Conservation (phyloP, 2,797 vertebrate genomes). For the Sphenopsis melanotis region DNA sequence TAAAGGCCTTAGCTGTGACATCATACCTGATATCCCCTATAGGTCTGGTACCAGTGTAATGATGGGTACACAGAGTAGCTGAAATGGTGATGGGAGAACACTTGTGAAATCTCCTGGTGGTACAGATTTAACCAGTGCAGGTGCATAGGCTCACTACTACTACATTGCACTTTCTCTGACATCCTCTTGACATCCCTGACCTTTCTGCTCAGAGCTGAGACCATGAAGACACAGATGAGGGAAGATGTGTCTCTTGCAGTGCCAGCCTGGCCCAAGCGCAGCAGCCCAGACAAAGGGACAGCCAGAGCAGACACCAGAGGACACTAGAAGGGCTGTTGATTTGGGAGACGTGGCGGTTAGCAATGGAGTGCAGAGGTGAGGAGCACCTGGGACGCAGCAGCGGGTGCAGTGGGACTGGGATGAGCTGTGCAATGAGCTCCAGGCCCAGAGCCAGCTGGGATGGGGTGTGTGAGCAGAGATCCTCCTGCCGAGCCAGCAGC, state of each 20-base stretch:
- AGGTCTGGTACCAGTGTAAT: rapidly evolving
- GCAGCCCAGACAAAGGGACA: background rate
- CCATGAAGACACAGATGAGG: background rate
- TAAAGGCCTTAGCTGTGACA: background rate
- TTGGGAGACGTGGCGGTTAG: background rate
- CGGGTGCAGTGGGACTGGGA: rapidly evolving
- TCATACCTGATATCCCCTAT: background rate
- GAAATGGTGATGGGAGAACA: background rate
- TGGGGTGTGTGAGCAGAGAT: background rate
- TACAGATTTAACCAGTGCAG: background rate
- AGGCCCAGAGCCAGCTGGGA: background rate
- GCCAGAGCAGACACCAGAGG: background rate
- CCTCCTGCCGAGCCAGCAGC: background rate
- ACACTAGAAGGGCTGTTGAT: background rate
- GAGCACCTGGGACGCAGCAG: background rate
- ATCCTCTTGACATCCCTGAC: background rate
- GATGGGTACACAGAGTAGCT: background rate
- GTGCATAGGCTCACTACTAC: background rate
- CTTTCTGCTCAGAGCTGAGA: background rate
- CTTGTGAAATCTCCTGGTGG: background rate
- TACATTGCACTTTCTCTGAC: background rate
- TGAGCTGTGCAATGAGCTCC: background rate
- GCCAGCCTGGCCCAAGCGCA: background rate
- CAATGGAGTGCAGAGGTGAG: background rate
- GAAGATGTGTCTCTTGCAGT: background rate